Evolutionary conservation across 2,888 invertebrate genomes (phyloP), one percentile per base, ranked within the genome.

Genomic region (Aromia moschata): DNA sequence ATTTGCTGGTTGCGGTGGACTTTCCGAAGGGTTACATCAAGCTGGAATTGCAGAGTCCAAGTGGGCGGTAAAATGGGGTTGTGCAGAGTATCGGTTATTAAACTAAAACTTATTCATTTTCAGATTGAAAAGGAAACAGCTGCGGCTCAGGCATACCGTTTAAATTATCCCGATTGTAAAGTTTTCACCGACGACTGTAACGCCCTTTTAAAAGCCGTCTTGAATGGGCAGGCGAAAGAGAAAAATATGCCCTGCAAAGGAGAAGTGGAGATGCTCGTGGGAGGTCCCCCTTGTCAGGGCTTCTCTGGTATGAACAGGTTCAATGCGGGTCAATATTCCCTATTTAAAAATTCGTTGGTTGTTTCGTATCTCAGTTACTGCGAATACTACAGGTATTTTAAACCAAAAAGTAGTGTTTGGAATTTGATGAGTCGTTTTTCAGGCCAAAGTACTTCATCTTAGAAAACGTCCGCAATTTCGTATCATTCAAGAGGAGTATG

Each of bases 301-400:
- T 94, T 94, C 81, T 92, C 92, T 41, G 92, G 92, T 31, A 93
- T 94, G 93, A 94, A 94, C 79, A 83, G 93, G 49, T 94, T 94
- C 79, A 93, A 92, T 79, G 89, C 89, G 0, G 83, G 93, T 25
- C 91, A 93, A 68, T 93, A 93, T 78, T 93, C 93, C 1, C 84
- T 88, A 65, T 93, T 94, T 74, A 94, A 93, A 82, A 94, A 93
- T 77, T 94, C 94, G 0, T 81, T 94, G 10, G 89, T 94, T 14
- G 90, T 90, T 0, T 89, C 93, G 0, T 93, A 88, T 76, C 83
- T 94, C 14, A 91, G 93, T 17, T 94, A 89, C 79, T 93, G 93
- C 76, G 94, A 94, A 78, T 94, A 87, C 79, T 94, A 92, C 75
- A 84, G 93, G 74, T 77, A 66, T 30, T 12, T 2, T 44, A 14